phyloP scores from a whole-genome alignment of 2,113 vertebrate genomes.

The Pipra filicauda region DNA sequence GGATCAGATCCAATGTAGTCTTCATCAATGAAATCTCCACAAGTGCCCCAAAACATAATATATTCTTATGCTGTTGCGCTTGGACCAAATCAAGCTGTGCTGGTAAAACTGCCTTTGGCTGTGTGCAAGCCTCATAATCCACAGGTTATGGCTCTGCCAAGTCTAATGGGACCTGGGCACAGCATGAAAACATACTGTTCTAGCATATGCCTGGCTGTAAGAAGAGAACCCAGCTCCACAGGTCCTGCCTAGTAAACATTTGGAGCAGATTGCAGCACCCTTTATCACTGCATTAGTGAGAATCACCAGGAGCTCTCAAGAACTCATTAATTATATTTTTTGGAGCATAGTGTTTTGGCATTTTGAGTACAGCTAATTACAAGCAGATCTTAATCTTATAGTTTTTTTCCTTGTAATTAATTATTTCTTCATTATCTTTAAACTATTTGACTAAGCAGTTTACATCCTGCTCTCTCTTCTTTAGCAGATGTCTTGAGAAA shows the following conservation, averaged over 20 bases:
- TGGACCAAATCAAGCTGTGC: constrained; percentile 30
- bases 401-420: constrained; percentile 56
- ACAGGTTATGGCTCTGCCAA: not conserved
- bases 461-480: constrained; percentile 46
- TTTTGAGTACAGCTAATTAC: constrained; percentile 70
- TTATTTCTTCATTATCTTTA: constrained; percentile 73
- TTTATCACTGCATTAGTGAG: constrained; percentile 41
- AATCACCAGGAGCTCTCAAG: constrained; percentile 49
- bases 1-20: not conserved
- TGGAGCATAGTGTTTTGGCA: constrained; percentile 58
- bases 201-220: constrained; percentile 28
- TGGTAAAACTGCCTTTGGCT: constrained; percentile 38
- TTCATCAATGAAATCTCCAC: constrained; percentile 25
- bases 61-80: constrained; percentile 23
- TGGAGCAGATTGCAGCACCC: constrained; percentile 51
- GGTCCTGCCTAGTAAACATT: constrained; percentile 18
- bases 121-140: not conserved
- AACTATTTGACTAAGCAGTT: constrained; percentile 65
- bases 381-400: constrained; percentile 65
- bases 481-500: constrained; percentile 68
- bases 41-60: constrained; percentile 2
- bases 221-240: not conserved
- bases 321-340: constrained; percentile 69
- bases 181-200: constrained; percentile 2
- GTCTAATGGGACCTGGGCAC: constrained; percentile 47